phyloP scores from a whole-genome alignment of 2,113 vertebrate species.

The Heterotis niloticus region DNA sequence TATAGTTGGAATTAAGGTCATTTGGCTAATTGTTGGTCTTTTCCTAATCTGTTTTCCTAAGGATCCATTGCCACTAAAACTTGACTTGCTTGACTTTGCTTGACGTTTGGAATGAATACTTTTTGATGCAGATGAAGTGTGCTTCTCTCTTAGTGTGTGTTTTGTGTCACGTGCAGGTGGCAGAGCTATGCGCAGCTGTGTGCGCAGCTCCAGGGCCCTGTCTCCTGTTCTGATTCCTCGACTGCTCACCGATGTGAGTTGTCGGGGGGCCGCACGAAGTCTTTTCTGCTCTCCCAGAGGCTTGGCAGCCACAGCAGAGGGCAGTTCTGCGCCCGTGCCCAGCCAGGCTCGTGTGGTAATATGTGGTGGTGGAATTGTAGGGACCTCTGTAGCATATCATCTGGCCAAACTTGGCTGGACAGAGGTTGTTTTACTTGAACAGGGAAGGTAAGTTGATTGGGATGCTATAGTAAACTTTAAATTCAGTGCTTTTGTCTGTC shows the following conservation, averaged over 20 bases:
- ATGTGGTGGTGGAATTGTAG: conserved; percentile 88
- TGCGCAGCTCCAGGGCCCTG: conserved; percentile 56
- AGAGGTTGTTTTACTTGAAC: conserved; percentile 86
- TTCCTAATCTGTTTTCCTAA: too few species aligned
- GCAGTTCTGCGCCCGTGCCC: conserved; percentile 63
- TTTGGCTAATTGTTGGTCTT: too few species aligned
- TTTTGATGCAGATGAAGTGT: neutral
- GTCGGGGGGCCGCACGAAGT: conserved; percentile 51
- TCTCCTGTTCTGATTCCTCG: conserved; percentile 67
- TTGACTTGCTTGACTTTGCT: too few species aligned
- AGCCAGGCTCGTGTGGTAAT: conserved; percentile 84
- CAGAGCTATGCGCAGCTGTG: conserved; percentile 66
- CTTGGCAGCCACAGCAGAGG: conserved; percentile 50
- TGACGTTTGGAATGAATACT: neutral
- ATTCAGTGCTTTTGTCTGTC: neutral
- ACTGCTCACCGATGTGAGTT: conserved; percentile 55
- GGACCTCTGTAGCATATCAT: conserved; percentile 93
- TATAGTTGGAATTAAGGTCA: too few species aligned
- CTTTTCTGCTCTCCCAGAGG: conserved; percentile 42
- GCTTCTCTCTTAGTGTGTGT: neutral
- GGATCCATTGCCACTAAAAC: neutral
- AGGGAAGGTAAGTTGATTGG: conserved; percentile 83
- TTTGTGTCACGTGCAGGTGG: conserved; percentile 31
- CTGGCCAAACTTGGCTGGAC: conserved; percentile 92
- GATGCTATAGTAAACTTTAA: neutral